These are phyloP conservation scores for Drosophila seguyi DNA, from an alignment of 1,140 invertebrate species.

Conservation along the genomic window DNA sequence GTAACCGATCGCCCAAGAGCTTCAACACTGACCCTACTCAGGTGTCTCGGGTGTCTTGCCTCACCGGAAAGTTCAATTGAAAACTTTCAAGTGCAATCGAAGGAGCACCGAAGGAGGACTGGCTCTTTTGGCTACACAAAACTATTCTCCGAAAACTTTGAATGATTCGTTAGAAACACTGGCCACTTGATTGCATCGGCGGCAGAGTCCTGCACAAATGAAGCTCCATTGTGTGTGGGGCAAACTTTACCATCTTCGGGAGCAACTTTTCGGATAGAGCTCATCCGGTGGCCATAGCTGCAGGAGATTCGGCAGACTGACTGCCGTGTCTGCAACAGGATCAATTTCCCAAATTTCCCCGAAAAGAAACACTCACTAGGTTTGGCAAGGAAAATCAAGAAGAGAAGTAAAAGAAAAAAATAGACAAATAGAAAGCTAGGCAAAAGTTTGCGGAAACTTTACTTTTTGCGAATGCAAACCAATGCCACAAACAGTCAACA, in stretches of 20 bases:
- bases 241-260: constrained; percentile 22
- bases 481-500: constrained; percentile 29
- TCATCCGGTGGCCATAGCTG: constrained; percentile 15
- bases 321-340: constrained; percentile 15
- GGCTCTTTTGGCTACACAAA: constrained; percentile 8
- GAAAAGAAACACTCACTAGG: not conserved
- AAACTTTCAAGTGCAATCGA: constrained; percentile 72
- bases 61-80: constrained; percentile 55
- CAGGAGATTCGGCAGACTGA: constrained; percentile 2
- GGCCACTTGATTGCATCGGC: constrained; percentile 29
- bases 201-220: constrained; percentile 37
- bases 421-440: not conserved
- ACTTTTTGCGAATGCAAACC: constrained; percentile 26
- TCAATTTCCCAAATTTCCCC: constrained; percentile 35
- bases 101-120: constrained; percentile 1
- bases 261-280: constrained; percentile 29
- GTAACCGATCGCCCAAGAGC: constrained; percentile 35
- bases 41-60: constrained; percentile 35
- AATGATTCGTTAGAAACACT: constrained; percentile 64
- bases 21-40: constrained; percentile 25
- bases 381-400: not conserved
- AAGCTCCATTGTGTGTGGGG: constrained; percentile 37
- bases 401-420: not conserved
- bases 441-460: constrained; percentile 32
- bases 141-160: constrained; percentile 45